These are phyloP conservation scores for Pristionchus maxplancki DNA, from an alignment of 2,888 invertebrate species.

Conservation along the genomic window DNA sequence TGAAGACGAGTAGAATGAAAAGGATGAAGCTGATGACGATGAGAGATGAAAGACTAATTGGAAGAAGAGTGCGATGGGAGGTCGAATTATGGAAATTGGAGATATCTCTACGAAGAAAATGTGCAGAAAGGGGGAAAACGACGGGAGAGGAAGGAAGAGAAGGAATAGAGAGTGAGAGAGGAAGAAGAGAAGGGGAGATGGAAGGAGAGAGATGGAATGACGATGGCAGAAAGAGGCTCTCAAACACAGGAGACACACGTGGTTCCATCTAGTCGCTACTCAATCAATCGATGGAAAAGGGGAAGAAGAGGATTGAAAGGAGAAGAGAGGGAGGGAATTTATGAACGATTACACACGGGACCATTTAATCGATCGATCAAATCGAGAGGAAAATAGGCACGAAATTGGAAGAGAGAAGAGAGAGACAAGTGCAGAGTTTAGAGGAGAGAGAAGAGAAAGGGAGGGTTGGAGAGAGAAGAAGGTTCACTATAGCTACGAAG, in stretches of 20 bases:
- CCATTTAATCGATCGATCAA: slow-evolving; percentile 18
- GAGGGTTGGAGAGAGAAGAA: background rate
- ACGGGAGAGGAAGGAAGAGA: background rate
- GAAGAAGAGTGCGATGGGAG: background rate
- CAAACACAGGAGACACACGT: background rate
- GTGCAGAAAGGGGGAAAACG: background rate
- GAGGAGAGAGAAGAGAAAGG: background rate
- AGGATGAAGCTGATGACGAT: background rate
- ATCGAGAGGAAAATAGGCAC: background rate
- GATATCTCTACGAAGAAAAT: background rate
- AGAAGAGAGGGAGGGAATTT: slow-evolving; percentile 24
- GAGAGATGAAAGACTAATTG: background rate
- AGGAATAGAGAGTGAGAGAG: background rate
- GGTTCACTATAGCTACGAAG: slow-evolving; percentile 1
- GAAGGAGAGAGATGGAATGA: background rate
- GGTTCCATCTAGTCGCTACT: background rate
- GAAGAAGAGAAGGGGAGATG: background rate
- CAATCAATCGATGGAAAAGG: slow-evolving; percentile 7
- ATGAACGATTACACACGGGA: slow-evolving; percentile 37
- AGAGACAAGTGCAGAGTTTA: background rate
- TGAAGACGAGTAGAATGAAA: background rate
- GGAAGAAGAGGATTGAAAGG: background rate
- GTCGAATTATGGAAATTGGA: background rate
- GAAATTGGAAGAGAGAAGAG: background rate
- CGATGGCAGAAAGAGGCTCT: background rate